Conservation (phyloP, 2,888 invertebrate genomes). For the Deroplatys truncata region DNA sequence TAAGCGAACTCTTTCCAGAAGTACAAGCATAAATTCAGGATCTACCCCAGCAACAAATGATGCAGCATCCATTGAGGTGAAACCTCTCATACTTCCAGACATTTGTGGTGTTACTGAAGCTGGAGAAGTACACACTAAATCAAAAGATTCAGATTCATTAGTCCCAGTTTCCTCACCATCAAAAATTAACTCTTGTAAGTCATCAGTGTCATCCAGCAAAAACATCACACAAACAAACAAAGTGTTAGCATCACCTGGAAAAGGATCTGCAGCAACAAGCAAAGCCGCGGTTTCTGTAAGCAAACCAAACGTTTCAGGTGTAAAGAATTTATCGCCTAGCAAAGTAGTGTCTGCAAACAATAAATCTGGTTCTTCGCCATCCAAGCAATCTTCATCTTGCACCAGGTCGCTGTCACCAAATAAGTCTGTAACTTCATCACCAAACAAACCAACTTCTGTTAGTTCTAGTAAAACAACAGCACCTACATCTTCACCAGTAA, state of each 20-base stretch:
- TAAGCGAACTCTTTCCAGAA: constrained; percentile 48
- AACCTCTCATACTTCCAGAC: neutral
- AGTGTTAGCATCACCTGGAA: neutral
- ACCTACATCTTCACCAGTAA: neutral
- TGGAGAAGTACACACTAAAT: constrained; percentile 42
- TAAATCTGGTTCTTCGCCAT: neutral
- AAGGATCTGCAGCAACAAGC: neutral
- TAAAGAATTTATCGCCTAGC: neutral
- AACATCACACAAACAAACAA: neutral
- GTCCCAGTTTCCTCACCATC: constrained; percentile 1
- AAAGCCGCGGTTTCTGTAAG: neutral
- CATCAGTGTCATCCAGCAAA: neutral
- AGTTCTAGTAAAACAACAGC: neutral
- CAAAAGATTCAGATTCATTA: constrained; percentile 44
- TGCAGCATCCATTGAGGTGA: neutral
- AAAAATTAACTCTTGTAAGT: neutral
- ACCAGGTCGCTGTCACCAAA: neutral
- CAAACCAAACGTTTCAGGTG: neutral
- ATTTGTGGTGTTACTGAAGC: neutral
- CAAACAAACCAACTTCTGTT: neutral
- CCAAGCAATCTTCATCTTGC: neutral
- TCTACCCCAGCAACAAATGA: constrained; percentile 38
- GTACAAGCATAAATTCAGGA: constrained; percentile 55
- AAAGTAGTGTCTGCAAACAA: constrained; percentile 13
- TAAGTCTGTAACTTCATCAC: neutral